Base-by-base conservation (phyloP, 2,888 invertebrate genomes). In the Tortrix viridana region DNA sequence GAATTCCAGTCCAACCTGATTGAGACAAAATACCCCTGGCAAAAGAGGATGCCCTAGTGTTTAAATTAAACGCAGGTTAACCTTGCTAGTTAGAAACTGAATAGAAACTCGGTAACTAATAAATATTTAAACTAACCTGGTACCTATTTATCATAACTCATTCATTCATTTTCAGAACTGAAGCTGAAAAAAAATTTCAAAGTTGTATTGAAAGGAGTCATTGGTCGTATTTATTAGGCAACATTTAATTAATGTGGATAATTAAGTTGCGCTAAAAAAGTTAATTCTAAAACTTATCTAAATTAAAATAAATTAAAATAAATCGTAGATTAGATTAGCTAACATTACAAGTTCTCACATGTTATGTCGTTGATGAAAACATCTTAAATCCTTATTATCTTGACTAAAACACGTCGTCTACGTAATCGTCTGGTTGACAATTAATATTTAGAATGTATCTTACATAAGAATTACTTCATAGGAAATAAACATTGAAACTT, bases 401-500 rank as follows among this genome's bases (percentile, higher is more conserved):
- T 41, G 16, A 41, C 19, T 46, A 26, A 18, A 16, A n/a, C n/a
- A n/a, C 2, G 9, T 3, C 37, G 12, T 26, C 23, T 16, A 56
- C 46, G 55, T 56, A 56, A 56, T 44, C 44, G n/a, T 19, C 37
- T 9, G 19, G 16, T 20, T 56, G 55, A 47, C 47, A 56, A 37
- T 26, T 20, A 56, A 56, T 26, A 47, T 32, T 37, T 37, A 46
- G 37, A 54, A 54, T 46, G 20, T 32, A 37, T n/a, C 32, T 44
- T 37, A n/a, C n/a, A n/a, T 56, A 53, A 53, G n/a, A 41, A 53
- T 53, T 22, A 41, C 16, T 55, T 46, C 41, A 22, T 22, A 56
- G 55, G 46, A 56, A 56, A 56, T 47, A 37, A 47, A 56, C 19
- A 37, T 32, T 32, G 20, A 37, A 19, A 22, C 46, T 19, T 37